Conservation (phyloP, 53 echinoderm and acorn worm genomes). For the Temnopleurus reevesii region DNA sequence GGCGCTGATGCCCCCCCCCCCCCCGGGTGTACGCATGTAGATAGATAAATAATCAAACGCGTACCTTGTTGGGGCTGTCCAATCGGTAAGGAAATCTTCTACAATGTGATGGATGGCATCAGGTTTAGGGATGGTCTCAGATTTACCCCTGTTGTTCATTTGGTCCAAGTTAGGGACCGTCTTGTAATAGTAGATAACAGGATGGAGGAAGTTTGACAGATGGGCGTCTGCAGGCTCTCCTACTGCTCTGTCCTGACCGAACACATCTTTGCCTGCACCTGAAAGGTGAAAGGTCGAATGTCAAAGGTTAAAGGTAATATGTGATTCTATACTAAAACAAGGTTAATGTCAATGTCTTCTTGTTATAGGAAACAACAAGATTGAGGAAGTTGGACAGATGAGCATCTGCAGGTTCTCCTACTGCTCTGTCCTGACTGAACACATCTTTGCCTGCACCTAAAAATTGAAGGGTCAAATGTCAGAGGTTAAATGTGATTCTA, state of each 20-base stretch:
- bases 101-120: slow-evolving; percentile 86
- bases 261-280: slow-evolving; percentile 93
- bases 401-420: slow-evolving; percentile 76
- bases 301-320: too few relatives aligned
- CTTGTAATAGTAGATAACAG: slow-evolving; percentile 94
- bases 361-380: slow-evolving; percentile 93
- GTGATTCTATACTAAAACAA: too few relatives aligned
- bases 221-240: slow-evolving; percentile 83
- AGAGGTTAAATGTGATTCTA: too few relatives aligned
- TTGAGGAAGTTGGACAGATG: slow-evolving; percentile 95
- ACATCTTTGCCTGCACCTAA: slow-evolving; percentile 89
- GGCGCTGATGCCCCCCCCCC: too few relatives aligned
- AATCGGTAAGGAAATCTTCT: slow-evolving; percentile 95
- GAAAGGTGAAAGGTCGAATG: background rate
- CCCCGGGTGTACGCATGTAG: too few relatives aligned
- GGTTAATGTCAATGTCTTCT: too few relatives aligned
- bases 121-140: slow-evolving; percentile 75
- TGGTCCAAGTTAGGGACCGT: slow-evolving; percentile 71
- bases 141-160: slow-evolving; percentile 50
- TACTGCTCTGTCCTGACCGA: slow-evolving; percentile 75
- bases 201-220: slow-evolving; percentile 93
- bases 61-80: slow-evolving; percentile 95
- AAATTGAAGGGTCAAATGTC: too few relatives aligned
- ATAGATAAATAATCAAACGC: too few relatives aligned
- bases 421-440: slow-evolving; percentile 78